Conservation (phyloP, 2,888 invertebrate genomes). For the Dinocampus coccinellae region DNA sequence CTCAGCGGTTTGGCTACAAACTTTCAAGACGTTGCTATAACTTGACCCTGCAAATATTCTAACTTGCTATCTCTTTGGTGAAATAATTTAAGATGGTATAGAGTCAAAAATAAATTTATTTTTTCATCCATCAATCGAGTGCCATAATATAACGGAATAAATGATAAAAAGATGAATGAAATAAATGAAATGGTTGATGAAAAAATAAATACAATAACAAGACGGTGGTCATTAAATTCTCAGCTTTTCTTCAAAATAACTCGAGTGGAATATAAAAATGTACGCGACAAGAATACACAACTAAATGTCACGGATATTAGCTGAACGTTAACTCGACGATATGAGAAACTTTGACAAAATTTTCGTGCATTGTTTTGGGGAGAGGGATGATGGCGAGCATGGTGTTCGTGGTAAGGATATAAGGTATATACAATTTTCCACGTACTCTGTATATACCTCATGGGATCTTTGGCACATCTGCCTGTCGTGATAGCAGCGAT, state of each 20-base stretch:
- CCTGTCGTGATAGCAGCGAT: constrained; percentile 63
- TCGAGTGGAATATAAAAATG: constrained; percentile 28
- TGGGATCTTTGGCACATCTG: constrained; percentile 66
- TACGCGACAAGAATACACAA: constrained; percentile 26
- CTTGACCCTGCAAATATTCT: constrained; percentile 53
- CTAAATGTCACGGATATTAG: constrained; percentile 14
- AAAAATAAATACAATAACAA: constrained; percentile 31
- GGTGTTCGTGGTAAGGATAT: neutral
- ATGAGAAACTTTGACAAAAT: constrained; percentile 29
- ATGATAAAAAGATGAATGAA: constrained; percentile 2
- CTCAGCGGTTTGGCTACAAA: constrained; percentile 57
- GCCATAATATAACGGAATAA: neutral
- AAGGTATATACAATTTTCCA: constrained; percentile 19
- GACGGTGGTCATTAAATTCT: constrained; percentile 38
- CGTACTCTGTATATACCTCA: constrained; percentile 28
- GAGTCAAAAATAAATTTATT: constrained; percentile 15
- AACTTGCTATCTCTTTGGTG: constrained; percentile 36
- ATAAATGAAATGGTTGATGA: neutral
- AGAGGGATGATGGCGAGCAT: neutral
- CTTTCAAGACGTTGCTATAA: constrained; percentile 64
- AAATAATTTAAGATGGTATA: constrained; percentile 30
- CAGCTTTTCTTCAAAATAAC: constrained; percentile 14
- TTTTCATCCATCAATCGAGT: neutral
- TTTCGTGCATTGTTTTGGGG: constrained; percentile 22
- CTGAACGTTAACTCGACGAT: constrained; percentile 12